phyloP scores from a whole-genome alignment of 2,113 vertebrate species.

The Neopipo cinnamomea region DNA sequence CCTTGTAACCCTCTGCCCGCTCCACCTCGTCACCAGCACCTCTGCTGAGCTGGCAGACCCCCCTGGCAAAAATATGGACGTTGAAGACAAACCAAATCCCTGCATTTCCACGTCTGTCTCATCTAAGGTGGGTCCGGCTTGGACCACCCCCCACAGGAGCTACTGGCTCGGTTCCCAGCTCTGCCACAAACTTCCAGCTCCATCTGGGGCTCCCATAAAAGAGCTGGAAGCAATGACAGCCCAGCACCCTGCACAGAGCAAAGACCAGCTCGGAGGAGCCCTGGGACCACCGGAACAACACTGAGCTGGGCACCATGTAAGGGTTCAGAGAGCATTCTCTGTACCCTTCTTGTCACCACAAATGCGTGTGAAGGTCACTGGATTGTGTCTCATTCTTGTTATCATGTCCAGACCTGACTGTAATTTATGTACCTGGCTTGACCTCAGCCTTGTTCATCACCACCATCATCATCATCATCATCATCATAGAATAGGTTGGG shows the following conservation, averaged over 20 bases:
- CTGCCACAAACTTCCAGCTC: not conserved
- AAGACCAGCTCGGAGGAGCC: not conserved
- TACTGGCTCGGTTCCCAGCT: not conserved
- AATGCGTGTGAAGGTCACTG: not conserved
- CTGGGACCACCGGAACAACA: not conserved
- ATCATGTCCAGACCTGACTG: not conserved
- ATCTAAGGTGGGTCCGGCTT: not conserved
- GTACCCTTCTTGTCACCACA: not conserved
- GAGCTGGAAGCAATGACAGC: not conserved
- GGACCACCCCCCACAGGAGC: not conserved
- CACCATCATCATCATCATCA: not conserved
- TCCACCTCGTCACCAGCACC: not conserved
- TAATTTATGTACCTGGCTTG: not conserved
- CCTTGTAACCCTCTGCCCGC: not conserved
- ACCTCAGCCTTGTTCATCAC: not conserved
- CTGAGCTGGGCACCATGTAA: rapidly evolving
- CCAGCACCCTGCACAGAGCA: not conserved
- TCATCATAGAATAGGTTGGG: not conserved
- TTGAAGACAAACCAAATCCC: not conserved
- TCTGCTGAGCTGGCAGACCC: not conserved
- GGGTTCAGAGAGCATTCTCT: not conserved
- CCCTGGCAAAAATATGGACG: rapidly evolving
- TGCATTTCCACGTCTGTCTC: not conserved
- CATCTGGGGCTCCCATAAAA: not conserved
- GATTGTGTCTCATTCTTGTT: not conserved